A percentile compares a stretch with the other conserved stretches of the same genome.
These are phyloP conservation scores for Pinctada fucata DNA, from an alignment of 2,888 invertebrate genomes.

Conservation along the genomic window DNA sequence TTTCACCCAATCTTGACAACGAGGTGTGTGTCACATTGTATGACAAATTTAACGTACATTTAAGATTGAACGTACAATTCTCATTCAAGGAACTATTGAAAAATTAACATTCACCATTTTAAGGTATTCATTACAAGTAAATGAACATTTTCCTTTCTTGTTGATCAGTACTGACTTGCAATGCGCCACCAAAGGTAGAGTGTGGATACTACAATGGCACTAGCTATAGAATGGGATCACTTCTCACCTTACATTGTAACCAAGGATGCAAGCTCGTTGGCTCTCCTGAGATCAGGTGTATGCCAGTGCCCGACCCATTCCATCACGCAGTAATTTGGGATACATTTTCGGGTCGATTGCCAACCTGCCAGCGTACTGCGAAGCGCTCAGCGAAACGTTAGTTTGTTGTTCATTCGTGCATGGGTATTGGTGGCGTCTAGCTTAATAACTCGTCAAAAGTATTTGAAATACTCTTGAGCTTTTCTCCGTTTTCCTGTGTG, in stretches of 20 bases:
- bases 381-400: background rate
- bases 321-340: background rate
- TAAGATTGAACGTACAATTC: no score
- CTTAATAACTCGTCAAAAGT: no score
- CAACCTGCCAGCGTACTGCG: background rate
- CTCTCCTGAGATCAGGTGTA: background rate
- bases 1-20: no score
- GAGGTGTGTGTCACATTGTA: no score
- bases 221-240: background rate
- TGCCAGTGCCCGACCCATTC: background rate
- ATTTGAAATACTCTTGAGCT: no score
- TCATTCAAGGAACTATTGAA: no score
- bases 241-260: background rate
- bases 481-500: no score
- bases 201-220: background rate
- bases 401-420: no score
- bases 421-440: no score
- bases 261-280: background rate
- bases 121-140: background rate
- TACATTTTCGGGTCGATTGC: slow-evolving; percentile 4
- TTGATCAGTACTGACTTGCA: background rate
- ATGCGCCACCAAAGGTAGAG: background rate
- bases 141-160: background rate
- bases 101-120: no score
- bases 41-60: no score